Conservation (phyloP, 1,140 invertebrate species). For the Campoletis sonorensis region DNA sequence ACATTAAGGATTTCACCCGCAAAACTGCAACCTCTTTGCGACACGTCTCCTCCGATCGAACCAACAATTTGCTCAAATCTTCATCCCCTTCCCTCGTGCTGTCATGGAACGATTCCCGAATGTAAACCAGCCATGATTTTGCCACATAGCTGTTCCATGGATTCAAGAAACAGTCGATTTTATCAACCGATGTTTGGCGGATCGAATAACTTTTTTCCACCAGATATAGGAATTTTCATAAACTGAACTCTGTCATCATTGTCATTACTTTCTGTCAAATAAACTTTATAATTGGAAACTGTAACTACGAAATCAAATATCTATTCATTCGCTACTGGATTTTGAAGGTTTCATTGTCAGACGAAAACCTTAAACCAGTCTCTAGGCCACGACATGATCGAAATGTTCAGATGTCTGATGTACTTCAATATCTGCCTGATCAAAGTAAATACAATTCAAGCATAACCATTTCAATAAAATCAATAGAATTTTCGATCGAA, state of each 20-base stretch:
- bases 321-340: too few relatives aligned
- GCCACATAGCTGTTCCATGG: background rate
- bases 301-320: too few relatives aligned
- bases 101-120: background rate
- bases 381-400: background rate
- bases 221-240: background rate
- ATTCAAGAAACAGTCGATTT: background rate
- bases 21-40: background rate
- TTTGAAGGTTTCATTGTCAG: too few relatives aligned
- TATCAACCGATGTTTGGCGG: background rate
- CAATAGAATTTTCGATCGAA: background rate
- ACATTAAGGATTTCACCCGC: background rate
- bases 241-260: background rate
- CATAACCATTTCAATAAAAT: conserved; percentile 7
- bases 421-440: background rate
- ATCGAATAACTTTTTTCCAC: background rate
- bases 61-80: background rate
- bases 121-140: background rate
- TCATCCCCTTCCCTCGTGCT: conserved; percentile 9
- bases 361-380: too few relatives aligned
- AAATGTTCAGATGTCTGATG: background rate
- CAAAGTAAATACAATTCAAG: background rate
- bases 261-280: too few relatives aligned
- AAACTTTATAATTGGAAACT: too few relatives aligned
- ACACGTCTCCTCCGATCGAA: background rate